Conservation (phyloP, 2,888 invertebrate species). For the Didymodactylos carnosus region DNA sequence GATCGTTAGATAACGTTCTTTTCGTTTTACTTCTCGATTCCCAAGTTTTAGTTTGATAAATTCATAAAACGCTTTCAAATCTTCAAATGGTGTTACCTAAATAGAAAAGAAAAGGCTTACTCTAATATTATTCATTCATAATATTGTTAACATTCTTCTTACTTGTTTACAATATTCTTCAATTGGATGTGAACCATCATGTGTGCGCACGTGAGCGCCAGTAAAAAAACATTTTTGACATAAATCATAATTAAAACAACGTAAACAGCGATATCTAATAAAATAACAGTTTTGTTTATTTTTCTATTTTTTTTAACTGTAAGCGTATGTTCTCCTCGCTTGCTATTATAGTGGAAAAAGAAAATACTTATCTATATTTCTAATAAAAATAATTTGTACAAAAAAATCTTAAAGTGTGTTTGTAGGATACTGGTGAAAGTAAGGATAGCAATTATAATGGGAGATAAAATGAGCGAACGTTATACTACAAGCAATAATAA, state of each 20-base stretch:
- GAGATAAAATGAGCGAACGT: too few species aligned
- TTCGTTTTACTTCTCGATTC: background rate
- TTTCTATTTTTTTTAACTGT: background rate
- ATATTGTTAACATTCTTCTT: too few species aligned
- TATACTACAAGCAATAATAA: too few species aligned
- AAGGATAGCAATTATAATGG: too few species aligned
- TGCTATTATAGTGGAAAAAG: constrained; percentile 23
- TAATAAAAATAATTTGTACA: background rate
- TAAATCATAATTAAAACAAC: constrained; percentile 46
- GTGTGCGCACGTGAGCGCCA: constrained; percentile 42
- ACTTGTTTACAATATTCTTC: constrained; percentile 42
- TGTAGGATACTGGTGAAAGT: too few species aligned
- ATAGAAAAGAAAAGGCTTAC: background rate
- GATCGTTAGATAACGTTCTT: background rate
- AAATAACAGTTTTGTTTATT: background rate
- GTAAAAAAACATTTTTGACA: constrained; percentile 50
- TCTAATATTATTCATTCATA: too few species aligned
- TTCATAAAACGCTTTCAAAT: background rate
- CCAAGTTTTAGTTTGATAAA: background rate
- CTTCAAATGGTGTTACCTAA: background rate
- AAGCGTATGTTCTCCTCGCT: too few species aligned
- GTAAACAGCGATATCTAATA: constrained; percentile 45
- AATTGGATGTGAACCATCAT: constrained; percentile 48
- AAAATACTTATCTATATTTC: background rate
- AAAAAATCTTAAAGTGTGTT: background rate